A percentile compares a stretch with the other conserved stretches of the same genome.
These are phyloP conservation scores for Erythrocebus patas DNA, from an alignment of 2,113 vertebrate species.

Conservation along the genomic window DNA sequence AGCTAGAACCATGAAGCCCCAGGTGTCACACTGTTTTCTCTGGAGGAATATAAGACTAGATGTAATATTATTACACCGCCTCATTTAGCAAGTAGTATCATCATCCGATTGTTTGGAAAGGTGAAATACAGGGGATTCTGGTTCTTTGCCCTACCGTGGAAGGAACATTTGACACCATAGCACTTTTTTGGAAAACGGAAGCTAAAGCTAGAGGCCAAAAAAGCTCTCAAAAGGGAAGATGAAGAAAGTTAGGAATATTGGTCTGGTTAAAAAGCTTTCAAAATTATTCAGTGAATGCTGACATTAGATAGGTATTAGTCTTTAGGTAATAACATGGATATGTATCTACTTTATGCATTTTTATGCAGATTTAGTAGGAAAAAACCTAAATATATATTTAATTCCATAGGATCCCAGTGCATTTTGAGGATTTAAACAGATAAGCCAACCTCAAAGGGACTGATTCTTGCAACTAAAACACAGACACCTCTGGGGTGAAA, in stretches of 20 bases:
- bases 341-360: conserved; percentile 25
- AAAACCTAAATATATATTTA: conserved; percentile 54
- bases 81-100: not conserved
- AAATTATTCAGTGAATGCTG: not conserved
- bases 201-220: not conserved
- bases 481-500: conserved; percentile 78
- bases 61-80: not conserved
- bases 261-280: not conserved
- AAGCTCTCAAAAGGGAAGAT: not conserved
- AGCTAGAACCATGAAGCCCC: not conserved
- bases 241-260: not conserved
- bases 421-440: conserved; percentile 67
- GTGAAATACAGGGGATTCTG: not conserved
- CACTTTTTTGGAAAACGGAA: not conserved
- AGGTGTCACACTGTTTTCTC: not conserved
- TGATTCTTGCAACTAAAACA: conserved; percentile 70
- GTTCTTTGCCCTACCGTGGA: not conserved
- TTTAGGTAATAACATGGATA: not conserved
- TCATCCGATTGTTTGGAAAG: not conserved
- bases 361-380: conserved; percentile 11
- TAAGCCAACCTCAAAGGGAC: conserved; percentile 73
- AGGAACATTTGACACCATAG: not conserved
- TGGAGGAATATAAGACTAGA: not conserved
- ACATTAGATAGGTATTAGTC: not conserved
- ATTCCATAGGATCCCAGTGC: conserved; percentile 51